Evolutionary conservation across 1,140 invertebrate species (phyloP), one percentile per base, ranked within the genome.

Genomic region (Eurytemora carolleeae): DNA sequence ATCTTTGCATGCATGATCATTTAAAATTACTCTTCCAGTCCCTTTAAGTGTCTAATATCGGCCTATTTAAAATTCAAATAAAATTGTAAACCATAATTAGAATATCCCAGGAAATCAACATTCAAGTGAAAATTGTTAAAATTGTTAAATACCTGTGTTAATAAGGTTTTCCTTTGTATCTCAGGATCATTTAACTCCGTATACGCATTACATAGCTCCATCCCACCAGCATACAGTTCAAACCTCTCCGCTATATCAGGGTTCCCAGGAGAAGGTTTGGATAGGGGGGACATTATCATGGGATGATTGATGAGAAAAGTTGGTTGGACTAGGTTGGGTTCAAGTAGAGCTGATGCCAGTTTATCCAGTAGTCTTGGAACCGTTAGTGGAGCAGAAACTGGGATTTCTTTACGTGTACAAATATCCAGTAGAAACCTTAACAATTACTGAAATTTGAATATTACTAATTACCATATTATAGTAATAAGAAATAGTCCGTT

Each of bases 281-380:
- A 53, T 2, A 62, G 53, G 23, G 60, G 60, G 3, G 44, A 62
- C 60, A 62, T 57, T n/a, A 56, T 26, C 18, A 19, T 17, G 2
- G 60, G 60, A 24, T 62, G 60, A 7, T n/a, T 44, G 31, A n/a
- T 44, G n/a, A 62, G 23, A 62, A 62, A 62, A 26, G 60, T 62
- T 20, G 60, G 60, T 3, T 56, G 24, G 18, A 20, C 20, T 21
- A 62, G 24, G 12, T 58, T 54, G 2, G 60, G 60, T 21, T 62
- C 60, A 15, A 62, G 22, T 3, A 23, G 25, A 23, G 58, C 3
- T 16, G 44, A 24, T 19, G 57, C 58, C 18, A 62, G 60, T 25
- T 62, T 62, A 24, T 62, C 60, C 55, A 62, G 25, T 15, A 62
- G n/a, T 53, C 31, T 59, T 59, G 3, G 18, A 18, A 57, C 23